A percentile compares a stretch with the other conserved stretches of the same genome.
phyloP scores from a whole-genome alignment of 2,113 vertebrate genomes.

The Elephas maximus region DNA sequence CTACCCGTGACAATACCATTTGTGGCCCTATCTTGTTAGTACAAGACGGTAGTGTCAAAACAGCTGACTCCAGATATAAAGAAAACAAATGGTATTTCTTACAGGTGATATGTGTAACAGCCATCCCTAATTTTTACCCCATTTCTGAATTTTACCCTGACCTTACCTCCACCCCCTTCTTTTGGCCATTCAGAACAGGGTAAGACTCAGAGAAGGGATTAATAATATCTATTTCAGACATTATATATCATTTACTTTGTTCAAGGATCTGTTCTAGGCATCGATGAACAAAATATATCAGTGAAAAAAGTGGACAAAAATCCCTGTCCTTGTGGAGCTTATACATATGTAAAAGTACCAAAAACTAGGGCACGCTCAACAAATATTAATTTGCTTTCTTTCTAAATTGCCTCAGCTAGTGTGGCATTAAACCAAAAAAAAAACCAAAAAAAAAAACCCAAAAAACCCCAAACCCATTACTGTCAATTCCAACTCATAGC shows the following conservation, averaged over 20 bases:
- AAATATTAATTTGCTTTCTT: background rate
- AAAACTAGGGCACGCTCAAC: background rate
- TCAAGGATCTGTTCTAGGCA: background rate
- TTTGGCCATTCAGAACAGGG: background rate
- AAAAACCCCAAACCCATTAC: no score
- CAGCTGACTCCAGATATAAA: background rate
- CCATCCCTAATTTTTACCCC: background rate
- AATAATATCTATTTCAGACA: background rate
- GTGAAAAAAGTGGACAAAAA: background rate
- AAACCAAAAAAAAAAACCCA: no score
- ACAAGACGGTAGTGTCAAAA: background rate
- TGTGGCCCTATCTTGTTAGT: conserved; percentile 20
- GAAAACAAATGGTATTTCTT: background rate
- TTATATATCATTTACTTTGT: background rate
- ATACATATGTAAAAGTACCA: conserved; percentile 4
- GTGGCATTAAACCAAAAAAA: no score
- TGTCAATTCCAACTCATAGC: no score
- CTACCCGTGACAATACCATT: background rate
- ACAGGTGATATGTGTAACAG: background rate
- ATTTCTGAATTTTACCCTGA: conserved; percentile 41
- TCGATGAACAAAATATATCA: background rate
- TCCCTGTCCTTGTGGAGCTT: background rate
- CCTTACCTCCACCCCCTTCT: background rate
- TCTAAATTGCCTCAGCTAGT: background rate
- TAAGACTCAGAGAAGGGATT: conserved; percentile 41